phyloP scores from a whole-genome alignment of 2,113 vertebrate genomes.

The Cephalopterus ornatus region DNA sequence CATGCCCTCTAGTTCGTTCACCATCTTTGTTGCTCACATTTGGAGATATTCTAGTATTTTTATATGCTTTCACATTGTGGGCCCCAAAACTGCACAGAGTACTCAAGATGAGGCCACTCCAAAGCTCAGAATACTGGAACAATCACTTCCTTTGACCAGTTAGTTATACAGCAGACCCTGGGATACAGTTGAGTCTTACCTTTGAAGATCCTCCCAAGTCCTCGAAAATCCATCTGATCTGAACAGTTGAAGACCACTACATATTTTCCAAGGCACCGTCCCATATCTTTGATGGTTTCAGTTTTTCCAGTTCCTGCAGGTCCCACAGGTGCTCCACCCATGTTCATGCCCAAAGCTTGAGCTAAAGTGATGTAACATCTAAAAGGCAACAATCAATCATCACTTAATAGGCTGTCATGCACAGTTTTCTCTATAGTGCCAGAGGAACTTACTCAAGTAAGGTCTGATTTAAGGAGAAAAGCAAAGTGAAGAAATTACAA shows the following conservation, averaged over 20 bases:
- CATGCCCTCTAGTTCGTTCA: neutral
- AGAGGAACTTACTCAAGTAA: neutral
- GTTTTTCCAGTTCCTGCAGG: slow-evolving; percentile 98
- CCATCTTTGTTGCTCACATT: neutral
- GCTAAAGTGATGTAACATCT: slow-evolving; percentile 97
- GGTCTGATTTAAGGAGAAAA: neutral
- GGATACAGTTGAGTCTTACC: slow-evolving; percentile 58
- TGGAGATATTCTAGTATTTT: neutral
- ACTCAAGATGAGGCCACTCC: neutral
- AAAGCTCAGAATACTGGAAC: neutral
- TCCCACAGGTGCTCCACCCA: slow-evolving; percentile 94
- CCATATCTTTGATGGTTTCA: slow-evolving; percentile 96
- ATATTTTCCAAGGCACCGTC: slow-evolving; percentile 93
- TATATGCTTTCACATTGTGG: neutral
- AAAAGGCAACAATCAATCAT: neutral
- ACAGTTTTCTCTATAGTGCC: neutral
- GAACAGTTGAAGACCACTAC: slow-evolving; percentile 99
- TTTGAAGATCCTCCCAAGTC: slow-evolving; percentile 96
- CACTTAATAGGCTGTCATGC: neutral
- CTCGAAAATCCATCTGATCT: slow-evolving; percentile 98
- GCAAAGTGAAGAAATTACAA: neutral
- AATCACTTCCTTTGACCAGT: neutral
- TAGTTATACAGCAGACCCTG: neutral
- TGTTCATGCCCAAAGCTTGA: slow-evolving; percentile 94
- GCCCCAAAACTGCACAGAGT: neutral